Base-by-base conservation (phyloP, 2,797 vertebrate genomes). In the Heliangelus exortis region DNA sequence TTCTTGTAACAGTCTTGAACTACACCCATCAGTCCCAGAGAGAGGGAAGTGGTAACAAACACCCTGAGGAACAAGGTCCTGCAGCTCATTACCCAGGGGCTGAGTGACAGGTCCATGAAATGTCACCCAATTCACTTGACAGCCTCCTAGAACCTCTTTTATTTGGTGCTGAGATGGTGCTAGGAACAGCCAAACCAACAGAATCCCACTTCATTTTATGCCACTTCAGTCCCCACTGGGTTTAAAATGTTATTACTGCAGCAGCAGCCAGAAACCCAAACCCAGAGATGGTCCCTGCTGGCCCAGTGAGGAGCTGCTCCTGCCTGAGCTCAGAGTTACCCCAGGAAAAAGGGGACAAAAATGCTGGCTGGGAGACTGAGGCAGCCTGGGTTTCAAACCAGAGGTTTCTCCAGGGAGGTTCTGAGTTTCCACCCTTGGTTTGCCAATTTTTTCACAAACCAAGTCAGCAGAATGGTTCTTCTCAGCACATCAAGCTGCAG, bases 371-470 rank as follows among this genome's bases (percentile, higher is more conserved):
- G 58, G 66, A 71, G 73, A 45, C 3, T 0, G 4, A 57, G 71
- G 65, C 66, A 80, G 47, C 36, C n/a, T 43, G 61, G 59, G 61
- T 77, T 15, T 18, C 45, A 5, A 11, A 59, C 39, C 45, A 4
- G 23, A 31, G 47, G 5, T 22, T 26, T 19, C 20, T 25, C 23
- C 0, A 0, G 31, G 12, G 31, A 55, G 3, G 0, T 14, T 19
- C 69, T 1, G 22, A 82, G 33, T 8, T 47, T 47, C 41, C 47
- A 36, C 22, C 69, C 45, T 26, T 8, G 22, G 10, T 23, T 29
- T 29, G 14, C 29, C 74, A 67, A 39, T 16, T 31, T 21, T 41
- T 41, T 39, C 13, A 14, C 39, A 41, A 45, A 7, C 34, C 50
- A 21, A 68, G 36, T 41, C 74, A 41, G 13, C 29, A 25, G 34